Percentiles rank a stretch among this genome's conserved stretches.
phyloP scores from a whole-genome alignment of 2,888 invertebrate species.

The Fabriciana adippe region DNA sequence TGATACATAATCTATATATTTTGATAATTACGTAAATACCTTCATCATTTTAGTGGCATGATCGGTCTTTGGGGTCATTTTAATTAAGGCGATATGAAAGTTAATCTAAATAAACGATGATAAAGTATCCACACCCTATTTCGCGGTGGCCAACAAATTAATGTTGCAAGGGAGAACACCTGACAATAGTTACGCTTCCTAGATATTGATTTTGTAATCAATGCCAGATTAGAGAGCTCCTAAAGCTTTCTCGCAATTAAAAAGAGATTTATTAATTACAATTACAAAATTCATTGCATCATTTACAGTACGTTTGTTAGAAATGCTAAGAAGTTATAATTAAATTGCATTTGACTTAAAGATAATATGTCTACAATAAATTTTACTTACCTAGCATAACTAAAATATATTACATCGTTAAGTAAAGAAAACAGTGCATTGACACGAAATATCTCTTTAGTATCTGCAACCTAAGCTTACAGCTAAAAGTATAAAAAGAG shows the following conservation, averaged over 20 bases:
- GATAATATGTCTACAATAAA: background rate
- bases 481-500: constrained; percentile 61
- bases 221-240: constrained; percentile 64
- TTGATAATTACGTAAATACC: constrained; percentile 26
- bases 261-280: constrained; percentile 59
- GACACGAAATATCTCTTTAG: constrained; percentile 60
- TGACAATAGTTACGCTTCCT: constrained; percentile 63
- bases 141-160: constrained; percentile 56
- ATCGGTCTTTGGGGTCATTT: constrained; percentile 44
- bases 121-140: constrained; percentile 60
- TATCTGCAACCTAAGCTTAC: constrained; percentile 50
- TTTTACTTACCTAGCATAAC: background rate
- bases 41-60: constrained; percentile 29
- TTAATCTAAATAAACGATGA: constrained; percentile 58
- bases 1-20: constrained; percentile 5
- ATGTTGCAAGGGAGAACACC: constrained; percentile 63
- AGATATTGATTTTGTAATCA: constrained; percentile 76
- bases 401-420: constrained; percentile 54
- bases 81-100: constrained; percentile 50
- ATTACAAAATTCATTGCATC: constrained; percentile 9
- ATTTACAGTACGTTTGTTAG: background rate
- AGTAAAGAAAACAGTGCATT: constrained; percentile 50
- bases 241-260: constrained; percentile 47
- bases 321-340: background rate
- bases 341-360: background rate